Evolutionary conservation across 2,888 invertebrate genomes (phyloP).

Genomic region (Xestia xanthographa): DNA sequence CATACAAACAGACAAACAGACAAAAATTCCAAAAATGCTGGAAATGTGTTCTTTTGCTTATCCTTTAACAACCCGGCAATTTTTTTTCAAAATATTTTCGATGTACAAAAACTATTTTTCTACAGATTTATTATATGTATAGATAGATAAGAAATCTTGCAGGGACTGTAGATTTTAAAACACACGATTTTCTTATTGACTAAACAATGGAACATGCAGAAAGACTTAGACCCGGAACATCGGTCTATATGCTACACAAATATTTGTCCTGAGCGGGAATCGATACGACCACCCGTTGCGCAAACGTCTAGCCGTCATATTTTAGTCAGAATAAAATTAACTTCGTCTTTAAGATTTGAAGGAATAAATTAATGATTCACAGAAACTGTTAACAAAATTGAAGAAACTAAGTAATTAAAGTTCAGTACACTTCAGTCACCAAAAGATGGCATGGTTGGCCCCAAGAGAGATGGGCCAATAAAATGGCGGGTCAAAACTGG

Average conservation of each 20-base stretch:
- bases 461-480: too few relatives aligned
- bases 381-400: neutral
- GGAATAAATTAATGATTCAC: neutral
- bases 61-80: too few relatives aligned
- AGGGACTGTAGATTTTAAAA: neutral
- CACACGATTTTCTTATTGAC: neutral
- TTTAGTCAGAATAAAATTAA: neutral
- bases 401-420: neutral
- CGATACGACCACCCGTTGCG: constrained; percentile 12
- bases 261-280: constrained; percentile 11
- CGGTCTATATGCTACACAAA: neutral
- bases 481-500: too few relatives aligned
- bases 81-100: too few relatives aligned
- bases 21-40: too few relatives aligned
- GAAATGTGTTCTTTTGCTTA: too few relatives aligned
- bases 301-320: neutral
- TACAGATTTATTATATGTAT: too few relatives aligned
- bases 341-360: neutral
- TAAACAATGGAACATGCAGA: constrained; percentile 11
- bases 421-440: too few relatives aligned
- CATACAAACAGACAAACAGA: too few relatives aligned
- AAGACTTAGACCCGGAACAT: constrained; percentile 15
- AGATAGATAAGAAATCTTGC: neutral
- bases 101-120: too few relatives aligned
- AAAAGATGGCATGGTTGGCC: too few relatives aligned